A percentile compares a stretch with the other conserved stretches of the same genome.
These are phyloP conservation scores for Meteorus colon DNA, from an alignment of 2,888 invertebrate genomes.

Conservation along the genomic window DNA sequence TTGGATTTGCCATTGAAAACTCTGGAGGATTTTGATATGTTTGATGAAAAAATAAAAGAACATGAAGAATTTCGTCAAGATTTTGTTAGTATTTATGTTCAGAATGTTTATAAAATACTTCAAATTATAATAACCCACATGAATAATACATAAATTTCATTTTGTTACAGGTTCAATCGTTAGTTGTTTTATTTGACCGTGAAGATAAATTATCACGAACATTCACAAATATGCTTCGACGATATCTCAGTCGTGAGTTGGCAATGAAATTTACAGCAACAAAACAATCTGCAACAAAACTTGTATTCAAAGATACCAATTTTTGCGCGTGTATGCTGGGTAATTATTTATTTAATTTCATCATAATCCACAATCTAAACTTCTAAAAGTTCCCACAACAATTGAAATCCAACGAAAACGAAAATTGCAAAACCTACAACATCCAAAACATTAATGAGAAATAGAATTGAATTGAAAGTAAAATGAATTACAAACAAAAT, in stretches of 20 bases:
- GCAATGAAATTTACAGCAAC: constrained; percentile 39
- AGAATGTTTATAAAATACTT: not conserved
- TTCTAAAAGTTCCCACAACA: too few relatives aligned
- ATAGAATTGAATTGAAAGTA: too few relatives aligned
- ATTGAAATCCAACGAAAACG: too few relatives aligned
- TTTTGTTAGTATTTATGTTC: constrained; percentile 29
- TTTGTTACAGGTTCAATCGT: constrained; percentile 20
- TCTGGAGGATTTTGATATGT: constrained; percentile 37
- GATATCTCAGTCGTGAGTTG: constrained; percentile 33
- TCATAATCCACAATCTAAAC: not conserved
- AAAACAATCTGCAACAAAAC: constrained; percentile 20
- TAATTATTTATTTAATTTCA: not conserved
- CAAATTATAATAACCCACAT: not conserved
- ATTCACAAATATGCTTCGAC: constrained; percentile 26
- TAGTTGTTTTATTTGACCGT: constrained; percentile 33
- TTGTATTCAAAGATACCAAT: constrained; percentile 36
- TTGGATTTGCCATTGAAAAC: constrained; percentile 36
- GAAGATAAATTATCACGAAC: constrained; percentile 33
- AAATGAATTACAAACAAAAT: too few relatives aligned
- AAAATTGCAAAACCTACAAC: too few relatives aligned
- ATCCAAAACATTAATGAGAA: too few relatives aligned
- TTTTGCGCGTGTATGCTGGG: constrained; percentile 35
- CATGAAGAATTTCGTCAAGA: constrained; percentile 31
- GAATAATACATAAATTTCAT: constrained; percentile 2
- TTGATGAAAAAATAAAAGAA: constrained; percentile 34